Evolutionary conservation across 92 coral and sea anemone genomes (phyloP).

Genomic region (Zoanthus solanderi): DNA sequence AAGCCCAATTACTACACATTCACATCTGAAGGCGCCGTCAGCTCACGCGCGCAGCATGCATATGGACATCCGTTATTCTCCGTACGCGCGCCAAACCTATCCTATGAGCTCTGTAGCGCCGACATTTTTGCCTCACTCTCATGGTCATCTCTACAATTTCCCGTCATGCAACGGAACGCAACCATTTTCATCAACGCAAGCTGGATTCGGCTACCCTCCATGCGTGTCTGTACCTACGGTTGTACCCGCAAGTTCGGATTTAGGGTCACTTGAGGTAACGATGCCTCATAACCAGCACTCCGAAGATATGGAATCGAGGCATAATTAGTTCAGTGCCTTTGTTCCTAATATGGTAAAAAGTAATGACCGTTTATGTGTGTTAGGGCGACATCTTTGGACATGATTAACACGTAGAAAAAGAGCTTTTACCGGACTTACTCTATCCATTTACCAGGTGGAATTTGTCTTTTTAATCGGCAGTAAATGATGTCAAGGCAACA

Average conservation of each 20-base stretch:
- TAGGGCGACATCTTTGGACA: background rate
- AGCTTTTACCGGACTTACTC: background rate
- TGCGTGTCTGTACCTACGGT: conserved; percentile 71
- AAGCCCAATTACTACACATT: conserved; percentile 49
- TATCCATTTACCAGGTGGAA: too few relatives aligned
- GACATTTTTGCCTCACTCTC: conserved; percentile 79
- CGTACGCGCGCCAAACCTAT: conserved; percentile 86
- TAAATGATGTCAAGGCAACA: too few relatives aligned
- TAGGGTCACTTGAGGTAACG: conserved; percentile 52
- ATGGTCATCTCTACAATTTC: conserved; percentile 72
- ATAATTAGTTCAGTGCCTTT: background rate
- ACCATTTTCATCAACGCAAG: conserved; percentile 81
- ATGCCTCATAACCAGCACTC: conserved; percentile 53
- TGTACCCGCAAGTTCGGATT: conserved; percentile 68
- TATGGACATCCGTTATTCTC: conserved; percentile 92
- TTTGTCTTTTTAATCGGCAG: too few relatives aligned
- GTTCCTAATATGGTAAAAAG: background rate
- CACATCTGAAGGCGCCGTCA: conserved; percentile 76
- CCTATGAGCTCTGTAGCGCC: conserved; percentile 79
- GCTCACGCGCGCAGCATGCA: conserved; percentile 75
- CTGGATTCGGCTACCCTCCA: conserved; percentile 78
- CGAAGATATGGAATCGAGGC: conserved; percentile 39
- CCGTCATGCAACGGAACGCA: conserved; percentile 81
- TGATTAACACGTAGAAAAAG: background rate
- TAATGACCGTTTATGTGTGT: background rate